These are phyloP conservation scores for Dromius quadrimaculatus DNA, from an alignment of 2,888 invertebrate genomes.

Conservation along the genomic window DNA sequence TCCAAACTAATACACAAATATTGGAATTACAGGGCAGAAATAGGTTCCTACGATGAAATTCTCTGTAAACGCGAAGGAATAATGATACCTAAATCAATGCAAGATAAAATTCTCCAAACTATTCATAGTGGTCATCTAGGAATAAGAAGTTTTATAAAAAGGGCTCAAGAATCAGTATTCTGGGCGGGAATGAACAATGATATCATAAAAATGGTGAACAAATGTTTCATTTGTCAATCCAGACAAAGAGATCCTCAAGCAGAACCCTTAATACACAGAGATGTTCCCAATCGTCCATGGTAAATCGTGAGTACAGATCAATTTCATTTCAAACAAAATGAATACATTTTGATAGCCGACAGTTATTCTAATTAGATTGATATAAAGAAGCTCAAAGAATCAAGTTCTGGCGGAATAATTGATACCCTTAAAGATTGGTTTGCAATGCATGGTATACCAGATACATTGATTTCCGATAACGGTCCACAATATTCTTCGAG, in stretches of 20 bases:
- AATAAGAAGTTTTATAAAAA: slow-evolving; percentile 34
- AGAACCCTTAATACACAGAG: slow-evolving; percentile 46
- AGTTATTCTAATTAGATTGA: not conserved
- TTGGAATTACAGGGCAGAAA: slow-evolving; percentile 47
- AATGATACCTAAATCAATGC: slow-evolving; percentile 50
- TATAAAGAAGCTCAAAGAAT: not conserved
- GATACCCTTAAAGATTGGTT: too few relatives aligned
- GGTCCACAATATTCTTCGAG: too few relatives aligned
- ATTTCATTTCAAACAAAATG: slow-evolving; percentile 40
- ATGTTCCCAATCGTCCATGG: slow-evolving; percentile 50
- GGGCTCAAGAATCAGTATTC: slow-evolving; percentile 24
- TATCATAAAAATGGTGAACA: slow-evolving; percentile 36
- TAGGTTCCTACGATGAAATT: slow-evolving; percentile 50
- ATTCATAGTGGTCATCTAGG: slow-evolving; percentile 48
- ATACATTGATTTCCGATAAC: too few relatives aligned
- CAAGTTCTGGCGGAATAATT: not conserved
- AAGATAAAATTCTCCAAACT: slow-evolving; percentile 22
- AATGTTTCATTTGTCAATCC: slow-evolving; percentile 24
- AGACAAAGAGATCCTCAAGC: slow-evolving; percentile 36
- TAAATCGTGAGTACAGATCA: slow-evolving; percentile 46
- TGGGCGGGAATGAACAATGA: slow-evolving; percentile 46
- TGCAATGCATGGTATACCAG: too few relatives aligned
- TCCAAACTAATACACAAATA: slow-evolving; percentile 50
- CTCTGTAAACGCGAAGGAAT: slow-evolving; percentile 53
- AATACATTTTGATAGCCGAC: not conserved